These are phyloP conservation scores for Proterorhinus semilunaris DNA, from an alignment of 2,113 vertebrate genomes.

Conservation along the genomic window DNA sequence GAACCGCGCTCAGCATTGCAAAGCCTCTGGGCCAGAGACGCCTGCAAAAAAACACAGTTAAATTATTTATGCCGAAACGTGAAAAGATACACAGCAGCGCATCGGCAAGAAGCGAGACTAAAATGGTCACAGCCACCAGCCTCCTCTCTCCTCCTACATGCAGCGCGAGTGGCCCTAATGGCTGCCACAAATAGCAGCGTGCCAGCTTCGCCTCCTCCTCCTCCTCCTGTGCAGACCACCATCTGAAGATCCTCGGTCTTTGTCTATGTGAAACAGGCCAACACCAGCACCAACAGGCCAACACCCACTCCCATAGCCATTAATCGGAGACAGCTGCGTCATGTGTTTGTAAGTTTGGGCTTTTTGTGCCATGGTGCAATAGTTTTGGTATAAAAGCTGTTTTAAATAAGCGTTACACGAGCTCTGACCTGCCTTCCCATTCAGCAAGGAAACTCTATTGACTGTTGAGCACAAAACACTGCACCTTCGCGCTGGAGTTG, in stretches of 20 bases:
- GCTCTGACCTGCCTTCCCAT: neutral
- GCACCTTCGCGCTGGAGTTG: neutral
- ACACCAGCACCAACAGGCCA: constrained; percentile 16
- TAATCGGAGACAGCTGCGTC: constrained; percentile 2
- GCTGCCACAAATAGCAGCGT: constrained; percentile 50
- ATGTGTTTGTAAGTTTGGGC: constrained; percentile 1
- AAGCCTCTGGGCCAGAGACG: constrained; percentile 83
- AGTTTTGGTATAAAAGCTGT: neutral
- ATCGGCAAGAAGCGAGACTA: neutral
- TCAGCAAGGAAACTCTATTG: neutral
- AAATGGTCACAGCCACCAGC: constrained; percentile 26
- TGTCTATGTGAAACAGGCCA: neutral
- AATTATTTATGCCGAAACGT: constrained; percentile 40
- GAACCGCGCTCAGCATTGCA: constrained; percentile 81
- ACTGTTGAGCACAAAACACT: neutral
- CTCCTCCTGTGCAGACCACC: constrained; percentile 42
- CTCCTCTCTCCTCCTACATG: constrained; percentile 49
- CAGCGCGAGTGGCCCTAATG: constrained; percentile 53
- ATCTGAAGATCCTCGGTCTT: constrained; percentile 23
- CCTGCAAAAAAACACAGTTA: constrained; percentile 68
- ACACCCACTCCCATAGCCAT: constrained; percentile 23
- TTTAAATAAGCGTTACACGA: neutral
- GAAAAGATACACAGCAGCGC: neutral
- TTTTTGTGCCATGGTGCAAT: neutral
- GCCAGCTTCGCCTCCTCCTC: constrained; percentile 39